phyloP scores from a whole-genome alignment of 2,113 vertebrate genomes.

The Morone saxatilis region DNA sequence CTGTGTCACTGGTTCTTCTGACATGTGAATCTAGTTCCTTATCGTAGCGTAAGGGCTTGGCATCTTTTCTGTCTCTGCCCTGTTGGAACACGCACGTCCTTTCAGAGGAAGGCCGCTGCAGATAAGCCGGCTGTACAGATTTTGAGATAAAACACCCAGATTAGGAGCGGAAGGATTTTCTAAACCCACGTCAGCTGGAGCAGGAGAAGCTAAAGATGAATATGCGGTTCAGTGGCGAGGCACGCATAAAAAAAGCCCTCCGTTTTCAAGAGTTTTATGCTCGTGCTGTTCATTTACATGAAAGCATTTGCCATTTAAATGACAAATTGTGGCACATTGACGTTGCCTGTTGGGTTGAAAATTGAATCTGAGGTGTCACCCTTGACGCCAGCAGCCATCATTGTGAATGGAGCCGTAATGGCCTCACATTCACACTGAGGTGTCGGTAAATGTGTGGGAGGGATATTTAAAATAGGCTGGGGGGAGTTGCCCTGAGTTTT shows the following conservation, averaged over 20 bases:
- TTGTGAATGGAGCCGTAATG: conserved; percentile 79
- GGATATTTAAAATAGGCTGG: conserved; percentile 71
- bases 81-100: conserved; percentile 50
- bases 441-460: conserved; percentile 76
- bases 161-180: conserved; percentile 66
- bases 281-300: conserved; percentile 39
- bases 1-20: conserved; percentile 52
- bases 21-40: conserved; percentile 53
- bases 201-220: conserved; percentile 38
- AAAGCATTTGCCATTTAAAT: conserved; percentile 52
- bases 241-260: conserved; percentile 15
- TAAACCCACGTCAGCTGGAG: conserved; percentile 30
- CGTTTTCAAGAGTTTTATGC: conserved; percentile 27
- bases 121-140: conserved; percentile 71
- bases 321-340: conserved; percentile 40
- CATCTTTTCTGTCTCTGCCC: conserved; percentile 15
- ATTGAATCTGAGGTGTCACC: conserved; percentile 73
- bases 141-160: conserved; percentile 71
- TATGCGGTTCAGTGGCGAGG: background rate
- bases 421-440: conserved; percentile 73
- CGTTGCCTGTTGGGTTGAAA: conserved; percentile 41
- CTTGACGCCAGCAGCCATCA: conserved; percentile 75
- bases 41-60: conserved; percentile 33
- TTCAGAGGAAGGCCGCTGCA: conserved; percentile 49
- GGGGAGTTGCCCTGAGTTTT: conserved; percentile 68